phyloP scores from a whole-genome alignment of 2,113 vertebrate species.

The Tachuris rubrigastra region DNA sequence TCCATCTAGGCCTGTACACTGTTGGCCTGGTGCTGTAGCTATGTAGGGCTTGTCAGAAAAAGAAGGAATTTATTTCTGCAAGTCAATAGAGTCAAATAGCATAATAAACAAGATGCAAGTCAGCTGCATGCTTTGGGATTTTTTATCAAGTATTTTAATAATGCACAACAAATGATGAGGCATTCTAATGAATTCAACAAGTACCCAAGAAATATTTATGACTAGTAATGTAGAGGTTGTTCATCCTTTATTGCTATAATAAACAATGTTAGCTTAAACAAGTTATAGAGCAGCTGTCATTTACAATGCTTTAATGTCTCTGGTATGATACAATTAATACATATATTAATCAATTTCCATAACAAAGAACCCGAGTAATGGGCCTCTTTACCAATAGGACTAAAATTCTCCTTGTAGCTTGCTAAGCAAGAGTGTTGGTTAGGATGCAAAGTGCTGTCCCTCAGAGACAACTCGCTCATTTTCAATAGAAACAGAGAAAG shows the following conservation, averaged over 20 bases:
- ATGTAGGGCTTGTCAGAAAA: not conserved
- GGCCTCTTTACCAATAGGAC: not conserved
- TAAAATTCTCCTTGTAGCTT: not conserved
- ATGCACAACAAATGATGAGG: not conserved
- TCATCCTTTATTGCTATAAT: not conserved
- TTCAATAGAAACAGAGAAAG: not conserved
- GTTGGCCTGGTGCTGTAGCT: not conserved
- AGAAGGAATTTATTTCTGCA: not conserved
- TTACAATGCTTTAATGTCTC: not conserved
- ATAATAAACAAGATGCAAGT: not conserved
- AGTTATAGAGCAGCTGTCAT: not conserved
- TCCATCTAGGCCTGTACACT: not conserved
- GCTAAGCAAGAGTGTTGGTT: not conserved
- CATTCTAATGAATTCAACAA: not conserved
- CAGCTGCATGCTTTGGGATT: not conserved
- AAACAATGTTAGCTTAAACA: not conserved
- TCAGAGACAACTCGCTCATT: not conserved
- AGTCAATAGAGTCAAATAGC: not conserved
- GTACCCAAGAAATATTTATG: not conserved
- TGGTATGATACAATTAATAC: not conserved
- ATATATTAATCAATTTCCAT: not conserved
- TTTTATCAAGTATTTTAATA: not conserved
- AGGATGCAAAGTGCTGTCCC: not conserved
- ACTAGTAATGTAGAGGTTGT: not conserved
- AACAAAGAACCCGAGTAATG: not conserved